These are phyloP conservation scores for Meta bourneti DNA, from an alignment of 2,888 invertebrate genomes.

Conservation along the genomic window DNA sequence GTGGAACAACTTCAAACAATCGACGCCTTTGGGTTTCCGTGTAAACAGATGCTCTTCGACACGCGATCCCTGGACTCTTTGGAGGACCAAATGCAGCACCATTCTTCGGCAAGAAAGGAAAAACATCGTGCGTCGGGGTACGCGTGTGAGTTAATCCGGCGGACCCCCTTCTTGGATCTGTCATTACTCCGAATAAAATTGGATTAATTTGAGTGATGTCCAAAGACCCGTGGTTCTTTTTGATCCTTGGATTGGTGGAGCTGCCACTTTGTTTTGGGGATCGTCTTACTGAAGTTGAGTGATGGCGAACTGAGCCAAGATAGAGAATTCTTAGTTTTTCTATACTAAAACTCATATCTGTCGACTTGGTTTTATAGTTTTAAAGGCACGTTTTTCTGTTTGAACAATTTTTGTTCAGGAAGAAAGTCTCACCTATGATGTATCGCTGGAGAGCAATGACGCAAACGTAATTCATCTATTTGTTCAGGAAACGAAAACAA, in stretches of 20 bases:
- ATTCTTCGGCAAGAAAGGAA: slow-evolving; percentile 2
- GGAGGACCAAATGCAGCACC: neutral
- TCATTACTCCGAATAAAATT: slow-evolving; percentile 53
- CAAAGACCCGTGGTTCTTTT: neutral
- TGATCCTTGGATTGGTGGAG: neutral
- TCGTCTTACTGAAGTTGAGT: neutral
- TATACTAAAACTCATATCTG: too few relatives aligned
- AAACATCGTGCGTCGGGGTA: neutral
- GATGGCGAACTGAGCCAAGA: neutral
- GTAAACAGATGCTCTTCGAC: slow-evolving; percentile 62
- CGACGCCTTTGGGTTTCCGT: slow-evolving; percentile 63
- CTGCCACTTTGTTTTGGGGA: neutral
- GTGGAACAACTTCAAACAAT: slow-evolving; percentile 67
- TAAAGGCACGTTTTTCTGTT: too few relatives aligned
- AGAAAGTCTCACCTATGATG: too few relatives aligned
- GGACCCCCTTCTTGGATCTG: slow-evolving; percentile 44
- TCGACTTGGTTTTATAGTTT: too few relatives aligned
- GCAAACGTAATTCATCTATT: too few relatives aligned
- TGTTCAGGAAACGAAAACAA: too few relatives aligned
- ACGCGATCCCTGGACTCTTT: slow-evolving; percentile 19
- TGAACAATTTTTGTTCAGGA: too few relatives aligned
- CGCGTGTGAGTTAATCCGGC: slow-evolving; percentile 41
- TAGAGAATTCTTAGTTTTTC: too few relatives aligned
- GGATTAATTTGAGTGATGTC: slow-evolving; percentile 55
- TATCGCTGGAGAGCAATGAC: too few relatives aligned